phyloP scores from a whole-genome alignment of 2,888 invertebrate genomes.

The Conus canariensis region DNA sequence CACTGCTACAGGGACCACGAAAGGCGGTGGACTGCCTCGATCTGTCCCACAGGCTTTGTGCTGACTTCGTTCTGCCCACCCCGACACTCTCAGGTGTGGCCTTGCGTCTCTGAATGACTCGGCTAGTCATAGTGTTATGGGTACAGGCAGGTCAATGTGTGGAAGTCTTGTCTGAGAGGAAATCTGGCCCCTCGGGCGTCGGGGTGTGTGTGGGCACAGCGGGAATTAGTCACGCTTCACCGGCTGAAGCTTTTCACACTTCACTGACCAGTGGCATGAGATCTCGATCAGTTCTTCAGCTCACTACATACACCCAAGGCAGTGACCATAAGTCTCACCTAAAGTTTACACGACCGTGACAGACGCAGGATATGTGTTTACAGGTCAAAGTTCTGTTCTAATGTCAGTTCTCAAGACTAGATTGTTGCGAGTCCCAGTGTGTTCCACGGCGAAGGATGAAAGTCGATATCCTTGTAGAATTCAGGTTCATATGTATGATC shows the following conservation, averaged over 20 bases:
- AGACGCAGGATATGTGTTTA: too few relatives aligned
- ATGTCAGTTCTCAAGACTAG: too few relatives aligned
- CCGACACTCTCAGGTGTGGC: not conserved
- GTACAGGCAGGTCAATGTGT: not conserved
- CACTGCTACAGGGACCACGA: too few relatives aligned
- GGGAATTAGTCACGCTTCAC: not conserved
- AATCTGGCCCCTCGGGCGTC: not conserved
- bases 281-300: not conserved
- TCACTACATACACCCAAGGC: not conserved
- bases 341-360: too few relatives aligned
- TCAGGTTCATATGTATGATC: too few relatives aligned
- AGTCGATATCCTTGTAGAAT: too few relatives aligned
- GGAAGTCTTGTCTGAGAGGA: not conserved
- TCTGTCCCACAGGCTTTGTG: not conserved
- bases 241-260: not conserved
- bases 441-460: too few relatives aligned
- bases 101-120: not conserved
- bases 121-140: conserved; percentile 7
- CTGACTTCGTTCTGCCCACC: not conserved
- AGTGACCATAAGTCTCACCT: too few relatives aligned
- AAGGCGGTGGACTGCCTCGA: not conserved
- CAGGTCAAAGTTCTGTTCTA: too few relatives aligned
- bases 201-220: not conserved
- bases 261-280: not conserved
- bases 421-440: too few relatives aligned